phyloP scores from a whole-genome alignment of 2,888 invertebrate species.

The Heliconius sara region DNA sequence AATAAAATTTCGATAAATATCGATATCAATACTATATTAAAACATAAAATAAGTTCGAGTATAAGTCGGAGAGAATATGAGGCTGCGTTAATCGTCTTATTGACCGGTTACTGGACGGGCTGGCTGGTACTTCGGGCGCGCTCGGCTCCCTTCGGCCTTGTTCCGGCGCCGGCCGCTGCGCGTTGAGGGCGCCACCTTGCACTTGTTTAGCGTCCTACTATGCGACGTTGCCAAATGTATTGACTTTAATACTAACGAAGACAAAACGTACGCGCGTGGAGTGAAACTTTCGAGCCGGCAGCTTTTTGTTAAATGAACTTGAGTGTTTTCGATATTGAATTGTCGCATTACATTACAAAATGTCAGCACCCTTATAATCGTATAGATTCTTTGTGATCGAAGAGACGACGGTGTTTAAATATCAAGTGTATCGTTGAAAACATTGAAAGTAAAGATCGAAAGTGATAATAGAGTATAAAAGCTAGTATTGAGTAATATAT shows the following conservation, averaged over 20 bases:
- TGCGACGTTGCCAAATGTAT: slow-evolving; percentile 85
- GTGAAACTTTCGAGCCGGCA: slow-evolving; percentile 79
- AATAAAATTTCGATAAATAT: neutral
- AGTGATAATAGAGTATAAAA: slow-evolving; percentile 39
- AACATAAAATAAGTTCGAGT: slow-evolving; percentile 65
- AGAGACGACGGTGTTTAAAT: slow-evolving; percentile 57
- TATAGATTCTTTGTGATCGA: slow-evolving; percentile 73
- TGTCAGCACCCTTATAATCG: slow-evolving; percentile 62
- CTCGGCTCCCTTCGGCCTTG: slow-evolving; percentile 73
- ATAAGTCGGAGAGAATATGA: slow-evolving; percentile 56
- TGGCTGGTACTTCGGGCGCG: slow-evolving; percentile 79
- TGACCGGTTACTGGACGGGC: slow-evolving; percentile 82
- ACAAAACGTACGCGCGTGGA: slow-evolving; percentile 83
- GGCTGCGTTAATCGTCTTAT: slow-evolving; percentile 82
- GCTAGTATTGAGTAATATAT: slow-evolving; percentile 28
- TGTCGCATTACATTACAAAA: slow-evolving; percentile 54
- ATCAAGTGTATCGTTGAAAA: slow-evolving; percentile 55
- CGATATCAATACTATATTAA: slow-evolving; percentile 11
- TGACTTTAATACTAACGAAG: slow-evolving; percentile 78
- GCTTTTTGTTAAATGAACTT: slow-evolving; percentile 66
- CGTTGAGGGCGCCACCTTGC: slow-evolving; percentile 82
- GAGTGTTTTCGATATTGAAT: slow-evolving; percentile 57
- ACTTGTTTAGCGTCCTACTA: slow-evolving; percentile 82
- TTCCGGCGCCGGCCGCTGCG: slow-evolving; percentile 77
- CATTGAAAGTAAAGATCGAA: slow-evolving; percentile 39